Evolutionary conservation across 2,888 invertebrate genomes (phyloP), one percentile per base, ranked within the genome.

Genomic region (Lottia gigantea): DNA sequence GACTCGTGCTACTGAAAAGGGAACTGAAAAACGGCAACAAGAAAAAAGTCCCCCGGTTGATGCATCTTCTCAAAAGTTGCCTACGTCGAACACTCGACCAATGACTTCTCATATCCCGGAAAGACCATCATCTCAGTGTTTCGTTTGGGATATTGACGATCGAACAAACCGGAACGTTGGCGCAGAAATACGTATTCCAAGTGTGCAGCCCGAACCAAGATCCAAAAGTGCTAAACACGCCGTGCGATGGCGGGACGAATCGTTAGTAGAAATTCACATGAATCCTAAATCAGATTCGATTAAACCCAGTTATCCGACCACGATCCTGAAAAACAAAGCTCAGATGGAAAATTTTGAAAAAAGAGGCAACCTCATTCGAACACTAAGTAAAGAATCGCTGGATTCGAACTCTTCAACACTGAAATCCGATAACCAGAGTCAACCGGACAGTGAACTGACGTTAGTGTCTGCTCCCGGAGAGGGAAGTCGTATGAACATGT

Each of bases 71-170:
- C 23, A 67, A 25, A 19, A 61, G 7, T n/a, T 45, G 15, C 62
- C 67, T 2, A 62, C 26, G 40, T n/a, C 55, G 4, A 45, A 12
- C 31, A 61, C n/a, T 16, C n/a, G 67, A 46, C 62, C 55, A 1
- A 16, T 40, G 40, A 40, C 40, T 40, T 40, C 47, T 46, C 16
- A 61, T 19, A 23, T 31, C 8, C 47, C n/a, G 8, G 49, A 46
- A 64, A 16, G 63, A 45, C 19, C 68, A 16, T 45, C 46, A 15
- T 25, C 61, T 46, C 62, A 68, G 25, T 46, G 31, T 46, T 69
- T 69, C 61, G 65, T 69, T 49, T 69, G 69, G 69, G 69, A 69
- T 65, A 65, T 65, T 19, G 69, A 69, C 19, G 65, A 64, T 45
- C n/a, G 23, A 19, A 26, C 23, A 8, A 65, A 16, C 15, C 19